phyloP scores from a whole-genome alignment of 2,113 vertebrate genomes.

The Psittacara wagleri region DNA sequence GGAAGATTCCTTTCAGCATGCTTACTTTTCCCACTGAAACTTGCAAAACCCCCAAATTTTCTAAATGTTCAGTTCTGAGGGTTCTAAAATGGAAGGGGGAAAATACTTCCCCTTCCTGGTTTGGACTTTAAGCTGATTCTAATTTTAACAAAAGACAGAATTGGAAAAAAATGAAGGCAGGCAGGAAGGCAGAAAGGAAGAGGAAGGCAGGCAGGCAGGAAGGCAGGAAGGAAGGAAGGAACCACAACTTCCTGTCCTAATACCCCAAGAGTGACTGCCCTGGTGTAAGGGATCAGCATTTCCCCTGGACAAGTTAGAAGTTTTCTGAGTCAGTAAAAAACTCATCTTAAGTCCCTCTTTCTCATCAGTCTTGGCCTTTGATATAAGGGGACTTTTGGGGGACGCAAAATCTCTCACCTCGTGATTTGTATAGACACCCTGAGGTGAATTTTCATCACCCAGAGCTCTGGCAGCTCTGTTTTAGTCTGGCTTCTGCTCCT shows the following conservation, averaged over 20 bases:
- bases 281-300: not conserved
- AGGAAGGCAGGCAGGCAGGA: rapidly evolving
- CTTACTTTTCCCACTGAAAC: not conserved
- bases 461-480: not conserved
- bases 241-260: not conserved
- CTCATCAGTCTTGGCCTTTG: not conserved
- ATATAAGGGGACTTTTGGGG: not conserved
- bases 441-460: not conserved
- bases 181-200: rapidly evolving
- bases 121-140: not conserved
- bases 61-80: not conserved
- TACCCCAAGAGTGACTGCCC: not conserved
- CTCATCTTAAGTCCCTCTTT: not conserved
- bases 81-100: not conserved
- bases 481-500: not conserved
- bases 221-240: not conserved
- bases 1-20: not conserved
- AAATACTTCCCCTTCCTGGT: rapidly evolving
- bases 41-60: not conserved
- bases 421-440: not conserved
- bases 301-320: not conserved
- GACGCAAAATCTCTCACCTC: not conserved
- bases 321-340: not conserved
- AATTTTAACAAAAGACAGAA: not conserved
- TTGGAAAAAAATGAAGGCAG: not conserved